Evolutionary conservation across 2,888 invertebrate species (phyloP).

Genomic region (Ceramica pisi): DNA sequence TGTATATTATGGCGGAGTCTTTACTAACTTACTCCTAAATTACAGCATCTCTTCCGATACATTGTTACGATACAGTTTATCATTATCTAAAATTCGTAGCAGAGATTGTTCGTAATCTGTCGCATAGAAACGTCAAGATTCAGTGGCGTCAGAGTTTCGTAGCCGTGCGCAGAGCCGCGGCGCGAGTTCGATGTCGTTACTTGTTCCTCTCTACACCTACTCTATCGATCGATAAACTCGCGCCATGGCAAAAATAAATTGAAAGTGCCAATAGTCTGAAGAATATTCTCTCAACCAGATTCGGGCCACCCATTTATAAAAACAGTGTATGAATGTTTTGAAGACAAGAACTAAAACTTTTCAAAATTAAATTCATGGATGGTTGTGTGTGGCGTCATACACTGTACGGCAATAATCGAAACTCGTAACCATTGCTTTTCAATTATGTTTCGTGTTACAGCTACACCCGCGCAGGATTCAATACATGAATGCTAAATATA

Average conservation of each 20-base stretch:
- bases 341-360: constrained; percentile 69
- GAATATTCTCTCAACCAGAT: constrained; percentile 85
- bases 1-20: constrained; percentile 89
- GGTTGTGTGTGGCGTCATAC: constrained; percentile 80
- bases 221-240: constrained; percentile 61
- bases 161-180: constrained; percentile 84
- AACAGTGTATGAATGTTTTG: constrained; percentile 79
- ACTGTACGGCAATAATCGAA: constrained; percentile 88
- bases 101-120: constrained; percentile 80
- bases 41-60: constrained; percentile 70
- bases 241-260: constrained; percentile 71
- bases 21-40: constrained; percentile 80
- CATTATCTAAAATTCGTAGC: constrained; percentile 83
- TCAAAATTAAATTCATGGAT: constrained; percentile 74
- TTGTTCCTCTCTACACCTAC: constrained; percentile 22
- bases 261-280: constrained; percentile 85
- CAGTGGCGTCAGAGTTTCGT: constrained; percentile 88
- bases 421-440: constrained; percentile 84
- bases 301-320: constrained; percentile 87
- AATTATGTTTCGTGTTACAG: constrained; percentile 66
- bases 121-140: constrained; percentile 73
- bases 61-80: constrained; percentile 74
- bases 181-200: constrained; percentile 66
- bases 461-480: constrained; percentile 80
- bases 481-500: constrained; percentile 90